A percentile compares a stretch with the other conserved stretches of the same genome.
phyloP scores from a whole-genome alignment of 2,113 vertebrate species.

The Cricetomys ansorgei region DNA sequence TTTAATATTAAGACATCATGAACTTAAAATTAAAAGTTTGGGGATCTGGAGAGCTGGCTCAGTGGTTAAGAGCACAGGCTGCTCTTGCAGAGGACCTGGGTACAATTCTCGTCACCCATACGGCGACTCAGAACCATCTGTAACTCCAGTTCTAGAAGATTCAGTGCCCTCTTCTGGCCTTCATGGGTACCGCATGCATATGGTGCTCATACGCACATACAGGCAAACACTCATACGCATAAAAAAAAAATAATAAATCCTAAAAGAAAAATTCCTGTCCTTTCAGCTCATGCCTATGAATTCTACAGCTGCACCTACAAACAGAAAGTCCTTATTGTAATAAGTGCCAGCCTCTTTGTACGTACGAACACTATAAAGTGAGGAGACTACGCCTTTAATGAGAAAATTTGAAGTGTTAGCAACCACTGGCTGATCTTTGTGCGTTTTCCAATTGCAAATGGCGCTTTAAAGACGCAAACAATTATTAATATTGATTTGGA shows the following conservation, averaged over 20 bases:
- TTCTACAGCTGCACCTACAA: constrained; percentile 82
- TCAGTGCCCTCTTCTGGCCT: background rate
- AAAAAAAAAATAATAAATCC: background rate
- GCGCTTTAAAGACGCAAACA: constrained; percentile 90
- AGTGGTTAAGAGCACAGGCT: background rate
- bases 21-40: constrained; percentile 69
- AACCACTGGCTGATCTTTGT: constrained; percentile 84
- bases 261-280: constrained; percentile 77
- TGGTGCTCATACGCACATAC: background rate
- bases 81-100: background rate
- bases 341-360: constrained; percentile 77
- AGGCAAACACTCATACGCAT: background rate
- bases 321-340: constrained; percentile 83
- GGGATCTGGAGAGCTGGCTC: background rate
- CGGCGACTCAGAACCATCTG: background rate
- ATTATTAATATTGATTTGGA: constrained; percentile 92
- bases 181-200: background rate
- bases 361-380: constrained; percentile 78
- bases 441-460: constrained; percentile 86
- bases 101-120: background rate
- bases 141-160: background rate
- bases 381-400: constrained; percentile 84
- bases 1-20: constrained; percentile 44
- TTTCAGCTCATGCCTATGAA: constrained; percentile 82
- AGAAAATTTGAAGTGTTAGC: constrained; percentile 86